A percentile compares a stretch with the other conserved stretches of the same genome.
Evolutionary conservation across 2,888 invertebrate species (phyloP).

Genomic region (Calameuta pallipes): DNA sequence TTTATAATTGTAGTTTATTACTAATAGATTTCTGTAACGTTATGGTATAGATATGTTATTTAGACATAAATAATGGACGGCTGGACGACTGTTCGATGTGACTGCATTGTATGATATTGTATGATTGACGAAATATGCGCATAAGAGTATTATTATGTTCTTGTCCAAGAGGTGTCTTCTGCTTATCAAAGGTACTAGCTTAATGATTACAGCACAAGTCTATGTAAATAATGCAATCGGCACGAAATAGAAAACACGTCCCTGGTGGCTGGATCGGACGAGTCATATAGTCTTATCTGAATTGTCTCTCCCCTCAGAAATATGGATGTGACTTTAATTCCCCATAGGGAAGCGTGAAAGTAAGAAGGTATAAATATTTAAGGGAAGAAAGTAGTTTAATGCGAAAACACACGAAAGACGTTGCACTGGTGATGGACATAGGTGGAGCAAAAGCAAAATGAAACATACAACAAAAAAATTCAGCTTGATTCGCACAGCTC

Average conservation of each 20-base stretch:
- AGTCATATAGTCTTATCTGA: conserved; percentile 30
- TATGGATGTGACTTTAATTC: not conserved
- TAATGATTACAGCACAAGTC: conserved; percentile 20
- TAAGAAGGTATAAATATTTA: not conserved
- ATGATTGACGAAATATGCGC: not conserved
- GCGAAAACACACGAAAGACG: conserved; percentile 1
- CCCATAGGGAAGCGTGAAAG: not conserved
- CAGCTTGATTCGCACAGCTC: conserved; percentile 51
- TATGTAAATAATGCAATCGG: conserved; percentile 43
- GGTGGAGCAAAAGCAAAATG: conserved; percentile 28
- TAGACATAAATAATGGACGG: not conserved
- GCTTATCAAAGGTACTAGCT: conserved; percentile 30
- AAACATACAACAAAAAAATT: conserved; percentile 16
- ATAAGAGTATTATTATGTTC: conserved; percentile 23
- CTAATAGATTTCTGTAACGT: not conserved
- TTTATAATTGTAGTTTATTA: not conserved
- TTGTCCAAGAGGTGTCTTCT: conserved; percentile 54
- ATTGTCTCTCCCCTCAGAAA: conserved; percentile 56
- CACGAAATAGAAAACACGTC: conserved; percentile 34
- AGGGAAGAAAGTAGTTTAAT: not conserved
- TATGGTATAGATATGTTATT: not conserved
- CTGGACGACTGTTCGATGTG: not conserved
- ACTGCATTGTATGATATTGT: conserved; percentile 4
- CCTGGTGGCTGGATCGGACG: conserved; percentile 43
- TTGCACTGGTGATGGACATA: conserved; percentile 55